Base-by-base conservation (phyloP, 1,140 invertebrate genomes). In the Formica selysi region DNA sequence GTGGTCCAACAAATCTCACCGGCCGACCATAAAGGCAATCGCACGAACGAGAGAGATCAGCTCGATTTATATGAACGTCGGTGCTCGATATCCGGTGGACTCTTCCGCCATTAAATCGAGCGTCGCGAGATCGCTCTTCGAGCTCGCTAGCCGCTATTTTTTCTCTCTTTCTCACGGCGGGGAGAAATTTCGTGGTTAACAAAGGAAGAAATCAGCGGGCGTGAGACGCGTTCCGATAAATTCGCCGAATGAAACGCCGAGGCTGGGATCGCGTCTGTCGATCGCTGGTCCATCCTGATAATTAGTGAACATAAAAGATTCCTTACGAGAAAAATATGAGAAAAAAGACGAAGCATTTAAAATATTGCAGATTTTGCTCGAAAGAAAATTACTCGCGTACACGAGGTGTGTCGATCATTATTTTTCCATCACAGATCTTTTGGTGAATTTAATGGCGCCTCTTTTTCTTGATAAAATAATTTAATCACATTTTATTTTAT, bases 221-320 rank as follows among this genome's bases (percentile, higher is more conserved):
- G 41, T 41, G 54, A 76, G 54, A 70, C 13, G 36, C 19, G 57
- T 41, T 8, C 22, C 61, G 44, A 70, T 73, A 38, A 85, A 85
- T 65, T 51, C 36, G 78, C 11, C n/a, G 41, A 32, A 81, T 3
- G 10, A 71, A 78, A 86, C 85, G 71, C 74, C 81, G 70, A 76
- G 70, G 29, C 6, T 29, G 38, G 26, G 26, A 22, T 22, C 22
- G 22, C 22, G 22, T 22, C 22, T 22, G 22, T 22, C 51, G 86
- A 88, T 80, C 76, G 79, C 65, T 29, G 76, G 76, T 86, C 57
- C 76, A 67, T 68, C 59, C 65, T 32, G 64, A 83, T 89, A 86
- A 89, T 83, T 79, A 48, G 59, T n/a, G 57, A 59, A 73, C 65
- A 89, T 89, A 76, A 88, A 89, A 89, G 84, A 85, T 64, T 57